Evolutionary conservation across 2,797 vertebrate genomes (phyloP), one percentile per base, ranked within the genome.

Genomic region (Chloroceryle amazona): DNA sequence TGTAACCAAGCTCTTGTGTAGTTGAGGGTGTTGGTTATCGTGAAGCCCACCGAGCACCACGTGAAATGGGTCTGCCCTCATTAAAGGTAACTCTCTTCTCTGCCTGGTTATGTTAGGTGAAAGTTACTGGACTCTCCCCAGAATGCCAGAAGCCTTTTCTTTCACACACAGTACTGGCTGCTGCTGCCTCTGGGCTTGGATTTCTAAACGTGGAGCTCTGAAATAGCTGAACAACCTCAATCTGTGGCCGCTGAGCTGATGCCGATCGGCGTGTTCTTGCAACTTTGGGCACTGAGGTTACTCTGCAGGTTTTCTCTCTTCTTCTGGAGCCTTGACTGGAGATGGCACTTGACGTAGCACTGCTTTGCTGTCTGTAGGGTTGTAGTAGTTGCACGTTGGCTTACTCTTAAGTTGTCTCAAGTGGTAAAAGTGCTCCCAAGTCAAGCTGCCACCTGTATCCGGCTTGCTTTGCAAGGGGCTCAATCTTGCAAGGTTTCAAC

Each of bases 391-490:
- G 26, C 37, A 8, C 3, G 1, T 26, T 16, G 15, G 5, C 9
- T 49, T 17, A 22, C 31, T 20, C 57, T 35, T 3, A 2, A 41
- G 37, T 58, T 52, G 47, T 75, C 58, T 90, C 28, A 44, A 49
- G 31, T 46, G 66, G 66, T 75, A 21, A 26, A 78, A 79, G 37
- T 60, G n/a, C 63, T 35, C 41, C 21, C 16, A 3, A 83, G 41
- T 35, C 6, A 66, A 90, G 83, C 86, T 93, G 80, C n/a, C 22
- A 9, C 16, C n/a, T 66, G 37, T 33, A n/a, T 58, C 39, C 76
- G 89, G 35, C 83, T 86, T 63, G 62, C 70, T 90, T 57, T 94
- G 65, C 25, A 17, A 19, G 90, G 72, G 70, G 41, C 10, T 95
- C 86, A 20, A 57, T 41, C 88, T 79, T 47, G 73, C 76, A 66